These are phyloP conservation scores for Odontothrips loti DNA, from an alignment of 2,888 invertebrate species.

Conservation along the genomic window DNA sequence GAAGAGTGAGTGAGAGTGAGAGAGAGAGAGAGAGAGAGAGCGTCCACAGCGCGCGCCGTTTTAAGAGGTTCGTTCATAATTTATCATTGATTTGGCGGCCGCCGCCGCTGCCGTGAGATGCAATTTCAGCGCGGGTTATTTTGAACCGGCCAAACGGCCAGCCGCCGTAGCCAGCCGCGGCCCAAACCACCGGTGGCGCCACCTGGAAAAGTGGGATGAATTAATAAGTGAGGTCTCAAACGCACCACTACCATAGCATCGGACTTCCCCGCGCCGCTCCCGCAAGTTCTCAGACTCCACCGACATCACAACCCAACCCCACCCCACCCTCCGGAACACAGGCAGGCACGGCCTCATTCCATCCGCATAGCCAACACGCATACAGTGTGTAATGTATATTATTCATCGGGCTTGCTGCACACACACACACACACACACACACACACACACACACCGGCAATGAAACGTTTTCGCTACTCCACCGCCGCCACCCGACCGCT, in stretches of 20 bases:
- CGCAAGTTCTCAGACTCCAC: neutral
- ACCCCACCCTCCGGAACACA: neutral
- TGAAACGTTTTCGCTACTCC: neutral
- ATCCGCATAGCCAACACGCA: neutral
- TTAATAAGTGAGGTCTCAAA: too few species aligned
- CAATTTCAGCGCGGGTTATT: too few species aligned
- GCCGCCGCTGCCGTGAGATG: neutral
- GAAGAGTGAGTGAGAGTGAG: neutral
- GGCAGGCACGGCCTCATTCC: neutral
- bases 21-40: neutral
- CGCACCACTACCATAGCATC: too few species aligned
- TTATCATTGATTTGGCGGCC: neutral
- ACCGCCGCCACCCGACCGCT: too few species aligned
- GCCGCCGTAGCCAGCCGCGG: too few species aligned
- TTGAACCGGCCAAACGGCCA: too few species aligned
- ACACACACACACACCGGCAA: neutral
- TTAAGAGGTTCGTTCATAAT: neutral
- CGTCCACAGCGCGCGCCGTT: neutral
- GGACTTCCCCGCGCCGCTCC: neutral
- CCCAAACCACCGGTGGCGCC: too few species aligned
- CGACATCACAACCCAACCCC: neutral
- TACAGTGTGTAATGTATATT: neutral
- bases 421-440: too few species aligned
- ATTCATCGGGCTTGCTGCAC: neutral
- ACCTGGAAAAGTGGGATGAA: too few species aligned